Conservation (phyloP, 2,888 invertebrate genomes). For the Tuta absoluta region DNA sequence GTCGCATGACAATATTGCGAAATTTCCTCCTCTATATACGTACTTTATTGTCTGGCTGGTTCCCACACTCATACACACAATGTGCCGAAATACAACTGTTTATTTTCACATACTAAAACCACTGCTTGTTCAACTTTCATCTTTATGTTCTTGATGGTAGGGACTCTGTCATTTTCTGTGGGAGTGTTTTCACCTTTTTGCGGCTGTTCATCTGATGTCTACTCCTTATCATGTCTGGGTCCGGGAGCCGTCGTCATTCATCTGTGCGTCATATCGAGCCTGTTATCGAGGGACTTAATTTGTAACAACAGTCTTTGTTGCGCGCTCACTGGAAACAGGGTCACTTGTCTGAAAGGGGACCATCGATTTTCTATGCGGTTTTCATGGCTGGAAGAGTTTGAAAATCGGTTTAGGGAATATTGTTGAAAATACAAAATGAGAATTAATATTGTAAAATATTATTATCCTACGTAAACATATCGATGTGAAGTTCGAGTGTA, state of each 20-base stretch:
- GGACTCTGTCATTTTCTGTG: slow-evolving; percentile 14
- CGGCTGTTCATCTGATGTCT: slow-evolving; percentile 35
- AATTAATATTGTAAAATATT: neutral
- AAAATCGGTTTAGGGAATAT: neutral
- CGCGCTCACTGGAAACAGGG: neutral
- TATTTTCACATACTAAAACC: neutral
- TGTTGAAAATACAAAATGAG: neutral
- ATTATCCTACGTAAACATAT: no score
- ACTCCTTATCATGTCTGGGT: slow-evolving; percentile 37
- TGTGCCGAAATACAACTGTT: slow-evolving; percentile 38
- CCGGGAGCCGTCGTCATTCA: slow-evolving; percentile 28
- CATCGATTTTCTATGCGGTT: neutral
- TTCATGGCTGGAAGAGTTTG: neutral
- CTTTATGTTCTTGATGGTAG: slow-evolving; percentile 9
- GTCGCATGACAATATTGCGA: slow-evolving; percentile 45
- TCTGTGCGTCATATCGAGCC: slow-evolving; percentile 27
- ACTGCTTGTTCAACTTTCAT: slow-evolving; percentile 5
- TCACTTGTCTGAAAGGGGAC: neutral
- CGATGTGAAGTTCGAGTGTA: no score
- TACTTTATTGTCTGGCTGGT: slow-evolving; percentile 47
- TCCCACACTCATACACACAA: slow-evolving; percentile 52
- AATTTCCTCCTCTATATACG: slow-evolving; percentile 50
- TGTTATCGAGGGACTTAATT: slow-evolving; percentile 31
- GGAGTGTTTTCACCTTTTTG: slow-evolving; percentile 19
- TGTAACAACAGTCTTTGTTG: slow-evolving; percentile 25